Evolutionary conservation across 2,888 invertebrate species (phyloP).

Genomic region (Platycheirus albimanus): DNA sequence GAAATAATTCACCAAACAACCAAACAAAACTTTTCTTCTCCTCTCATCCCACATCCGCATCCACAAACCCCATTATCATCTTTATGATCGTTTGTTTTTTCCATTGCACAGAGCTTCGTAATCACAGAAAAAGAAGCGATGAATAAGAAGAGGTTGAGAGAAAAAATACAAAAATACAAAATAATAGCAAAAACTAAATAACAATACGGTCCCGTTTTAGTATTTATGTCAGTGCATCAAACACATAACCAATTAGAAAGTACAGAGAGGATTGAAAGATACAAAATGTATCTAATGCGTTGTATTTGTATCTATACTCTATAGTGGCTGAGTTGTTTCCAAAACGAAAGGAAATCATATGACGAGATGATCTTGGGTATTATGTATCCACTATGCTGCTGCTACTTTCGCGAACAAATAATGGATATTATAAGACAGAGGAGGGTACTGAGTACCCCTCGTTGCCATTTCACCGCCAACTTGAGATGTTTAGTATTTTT

Average conservation of each 20-base stretch:
- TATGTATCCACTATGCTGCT: conserved; percentile 4
- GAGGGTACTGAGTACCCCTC: conserved; percentile 15
- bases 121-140: too few species aligned
- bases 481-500: conserved; percentile 4
- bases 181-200: too few species aligned
- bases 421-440: conserved; percentile 6
- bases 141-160: conserved; percentile 44
- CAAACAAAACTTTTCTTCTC: conserved; percentile 51
- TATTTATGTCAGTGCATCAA: conserved; percentile 72
- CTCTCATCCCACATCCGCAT: conserved; percentile 32
- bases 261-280: conserved; percentile 65
- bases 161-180: conserved; percentile 53
- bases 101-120: conserved; percentile 54
- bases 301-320: conserved; percentile 54
- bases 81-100: conserved; percentile 32
- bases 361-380: conserved; percentile 52
- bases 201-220: conserved; percentile 60
- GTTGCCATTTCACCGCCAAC: background rate
- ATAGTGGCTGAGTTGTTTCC: conserved; percentile 33
- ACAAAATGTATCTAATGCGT: conserved; percentile 69
- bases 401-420: conserved; percentile 67
- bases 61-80: conserved; percentile 25
- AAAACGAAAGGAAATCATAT: conserved; percentile 71
- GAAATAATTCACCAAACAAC: conserved; percentile 38
- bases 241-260: conserved; percentile 74